A percentile compares a stretch with the other conserved stretches of the same genome.
Evolutionary conservation across 2,113 vertebrate genomes (phyloP).

Genomic region (Dromas ardeola): DNA sequence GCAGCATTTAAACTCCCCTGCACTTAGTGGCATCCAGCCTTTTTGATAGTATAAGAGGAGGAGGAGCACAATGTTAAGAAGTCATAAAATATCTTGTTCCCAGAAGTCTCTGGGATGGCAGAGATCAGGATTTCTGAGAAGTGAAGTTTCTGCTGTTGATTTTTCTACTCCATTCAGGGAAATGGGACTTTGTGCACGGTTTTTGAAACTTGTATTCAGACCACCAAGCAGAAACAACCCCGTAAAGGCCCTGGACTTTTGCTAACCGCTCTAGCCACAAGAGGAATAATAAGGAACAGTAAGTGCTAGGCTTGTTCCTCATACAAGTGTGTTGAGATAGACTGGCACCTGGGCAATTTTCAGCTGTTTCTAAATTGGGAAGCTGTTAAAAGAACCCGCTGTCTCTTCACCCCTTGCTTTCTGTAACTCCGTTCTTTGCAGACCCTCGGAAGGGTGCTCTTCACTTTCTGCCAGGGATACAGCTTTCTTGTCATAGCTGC

Average conservation of each 20-base stretch:
- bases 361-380: not conserved
- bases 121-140: not conserved
- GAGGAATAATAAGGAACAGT: not conserved
- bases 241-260: not conserved
- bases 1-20: not conserved
- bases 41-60: not conserved
- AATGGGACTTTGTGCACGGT: not conserved
- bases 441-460: not conserved
- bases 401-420: not conserved
- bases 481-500: not conserved
- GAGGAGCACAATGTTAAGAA: not conserved
- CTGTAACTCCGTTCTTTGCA: not conserved
- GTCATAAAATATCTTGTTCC: not conserved
- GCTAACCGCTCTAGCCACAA: rapidly evolving
- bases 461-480: not conserved
- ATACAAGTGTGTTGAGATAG: not conserved
- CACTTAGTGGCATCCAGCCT: not conserved
- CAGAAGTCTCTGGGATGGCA: not conserved
- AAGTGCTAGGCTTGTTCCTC: not conserved
- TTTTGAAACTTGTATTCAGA: not conserved
- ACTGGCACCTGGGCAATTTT: not conserved
- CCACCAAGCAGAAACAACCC: not conserved
- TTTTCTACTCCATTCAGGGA: not conserved
- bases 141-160: not conserved
- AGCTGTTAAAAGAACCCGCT: not conserved